phyloP scores from a whole-genome alignment of 2,888 invertebrate genomes.

The Autographa gamma region DNA sequence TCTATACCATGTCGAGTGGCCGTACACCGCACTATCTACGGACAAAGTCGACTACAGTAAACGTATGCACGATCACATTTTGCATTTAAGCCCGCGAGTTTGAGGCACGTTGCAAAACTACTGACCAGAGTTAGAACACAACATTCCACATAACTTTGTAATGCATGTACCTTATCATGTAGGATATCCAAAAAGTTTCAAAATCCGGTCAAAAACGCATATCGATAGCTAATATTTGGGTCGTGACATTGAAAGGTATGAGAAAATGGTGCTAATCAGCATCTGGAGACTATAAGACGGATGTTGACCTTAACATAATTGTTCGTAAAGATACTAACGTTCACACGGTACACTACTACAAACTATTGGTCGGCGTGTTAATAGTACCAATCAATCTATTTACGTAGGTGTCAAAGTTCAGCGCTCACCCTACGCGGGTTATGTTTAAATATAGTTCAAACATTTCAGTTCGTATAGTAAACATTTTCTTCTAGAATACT shows the following conservation, averaged over 20 bases:
- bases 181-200: neutral
- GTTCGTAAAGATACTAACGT: conserved; percentile 21
- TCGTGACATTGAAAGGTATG: neutral
- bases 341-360: conserved; percentile 19
- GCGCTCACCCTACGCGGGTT: conserved; percentile 65
- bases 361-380: conserved; percentile 56
- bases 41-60: conserved; percentile 35
- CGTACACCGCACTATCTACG: conserved; percentile 38
- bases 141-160: neutral
- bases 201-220: neutral
- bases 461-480: conserved; percentile 53
- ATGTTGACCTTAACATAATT: conserved; percentile 12
- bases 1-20: conserved; percentile 46
- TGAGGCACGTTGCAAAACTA: conserved; percentile 8
- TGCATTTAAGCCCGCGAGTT: conserved; percentile 20
- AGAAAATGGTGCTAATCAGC: neutral
- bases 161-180: neutral
- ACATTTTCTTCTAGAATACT: conserved; percentile 33
- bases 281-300: neutral
- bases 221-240: neutral
- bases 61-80: conserved; percentile 40
- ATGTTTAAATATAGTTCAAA: conserved; percentile 64
- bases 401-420: conserved; percentile 79
- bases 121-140: neutral
- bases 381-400: conserved; percentile 68